These are phyloP conservation scores for Gobiocypris rarus DNA, from an alignment of 2,113 vertebrate species.

Conservation along the genomic window DNA sequence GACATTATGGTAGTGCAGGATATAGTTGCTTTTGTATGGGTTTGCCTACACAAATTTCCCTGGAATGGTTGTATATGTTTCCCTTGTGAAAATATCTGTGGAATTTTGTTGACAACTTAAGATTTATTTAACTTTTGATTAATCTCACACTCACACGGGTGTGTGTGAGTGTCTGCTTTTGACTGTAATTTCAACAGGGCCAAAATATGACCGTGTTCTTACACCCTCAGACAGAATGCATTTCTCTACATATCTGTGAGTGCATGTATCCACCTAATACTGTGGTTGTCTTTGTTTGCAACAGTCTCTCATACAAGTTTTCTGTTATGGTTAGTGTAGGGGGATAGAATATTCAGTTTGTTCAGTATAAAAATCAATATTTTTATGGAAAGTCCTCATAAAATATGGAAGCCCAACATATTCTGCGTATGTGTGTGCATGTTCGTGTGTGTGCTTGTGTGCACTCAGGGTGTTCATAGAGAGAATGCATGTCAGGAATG, in stretches of 20 bases:
- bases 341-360: no score
- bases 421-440: not conserved
- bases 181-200: not conserved
- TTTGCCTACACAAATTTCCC: not conserved
- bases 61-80: not conserved
- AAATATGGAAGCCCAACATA: no score
- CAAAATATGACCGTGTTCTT: not conserved
- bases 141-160: not conserved
- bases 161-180: not conserved
- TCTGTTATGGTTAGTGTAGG: no score
- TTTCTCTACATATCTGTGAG: constrained; percentile 2
- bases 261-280: not conserved
- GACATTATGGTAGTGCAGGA: not conserved
- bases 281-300: not conserved
- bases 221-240: not conserved
- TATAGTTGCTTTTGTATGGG: not conserved
- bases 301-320: not conserved
- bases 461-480: not conserved
- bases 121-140: constrained; percentile 1
- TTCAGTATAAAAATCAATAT: no score
- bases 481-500: constrained; percentile 68
- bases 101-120: constrained; percentile 1
- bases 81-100: not conserved
- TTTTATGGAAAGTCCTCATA: no score
- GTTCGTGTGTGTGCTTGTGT: constrained; percentile 1